Evolutionary conservation across 1,140 invertebrate genomes (phyloP).

Genomic region (Platyscapa corneri): DNA sequence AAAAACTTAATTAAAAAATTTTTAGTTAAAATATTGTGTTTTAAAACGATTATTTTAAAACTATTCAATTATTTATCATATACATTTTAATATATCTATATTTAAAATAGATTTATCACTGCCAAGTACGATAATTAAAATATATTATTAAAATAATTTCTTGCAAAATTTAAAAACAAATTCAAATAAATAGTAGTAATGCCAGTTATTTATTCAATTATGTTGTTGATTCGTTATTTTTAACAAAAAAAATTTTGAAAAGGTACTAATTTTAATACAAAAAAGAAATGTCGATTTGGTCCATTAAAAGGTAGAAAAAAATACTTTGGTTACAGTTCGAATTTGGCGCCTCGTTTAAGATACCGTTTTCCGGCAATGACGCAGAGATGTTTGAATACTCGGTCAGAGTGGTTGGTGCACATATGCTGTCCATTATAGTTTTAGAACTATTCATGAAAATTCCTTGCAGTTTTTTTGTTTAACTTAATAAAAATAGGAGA

Average conservation of each 20-base stretch:
- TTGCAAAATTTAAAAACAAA: not conserved
- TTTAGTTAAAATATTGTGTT: no score
- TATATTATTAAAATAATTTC: not conserved
- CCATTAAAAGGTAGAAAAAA: not conserved
- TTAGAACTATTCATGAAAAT: not conserved
- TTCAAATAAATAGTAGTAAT: not conserved
- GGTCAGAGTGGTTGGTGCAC: not conserved
- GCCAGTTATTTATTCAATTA: not conserved
- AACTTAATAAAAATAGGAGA: not conserved
- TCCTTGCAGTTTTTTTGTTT: not conserved
- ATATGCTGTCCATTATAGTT: not conserved
- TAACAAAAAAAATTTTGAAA: not conserved
- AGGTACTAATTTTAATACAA: not conserved
- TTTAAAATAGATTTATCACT: no score
- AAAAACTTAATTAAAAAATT: no score
- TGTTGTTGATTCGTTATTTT: not conserved
- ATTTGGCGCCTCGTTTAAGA: slow-evolving; percentile 44
- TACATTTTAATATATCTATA: no score
- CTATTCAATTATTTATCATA: no score
- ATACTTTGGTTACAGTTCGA: not conserved
- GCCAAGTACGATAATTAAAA: not conserved
- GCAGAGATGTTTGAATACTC: not conserved
- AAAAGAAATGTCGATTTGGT: not conserved
- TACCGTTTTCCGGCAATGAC: not conserved
- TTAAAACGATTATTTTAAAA: no score